These are phyloP conservation scores for Zaprionus ghesquierei DNA, from an alignment of 1,140 invertebrate species.

Conservation along the genomic window DNA sequence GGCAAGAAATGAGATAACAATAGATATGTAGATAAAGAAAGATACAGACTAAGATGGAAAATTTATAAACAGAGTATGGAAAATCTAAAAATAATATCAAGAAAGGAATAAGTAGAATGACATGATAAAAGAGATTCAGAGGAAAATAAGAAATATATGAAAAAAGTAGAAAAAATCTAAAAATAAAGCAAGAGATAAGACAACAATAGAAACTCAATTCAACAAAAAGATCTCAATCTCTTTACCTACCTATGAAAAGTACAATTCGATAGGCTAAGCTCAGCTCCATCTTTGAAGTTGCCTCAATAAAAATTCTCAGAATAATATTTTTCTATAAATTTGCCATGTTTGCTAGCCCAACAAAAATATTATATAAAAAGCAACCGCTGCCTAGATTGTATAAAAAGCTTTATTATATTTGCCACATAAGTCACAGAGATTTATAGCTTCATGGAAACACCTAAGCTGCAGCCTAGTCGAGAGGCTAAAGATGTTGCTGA, in stretches of 20 bases:
- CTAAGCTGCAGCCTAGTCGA: neutral
- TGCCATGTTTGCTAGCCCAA: too few relatives aligned
- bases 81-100: neutral
- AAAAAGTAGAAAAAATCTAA: neutral
- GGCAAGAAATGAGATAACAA: neutral
- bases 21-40: neutral
- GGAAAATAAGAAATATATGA: neutral
- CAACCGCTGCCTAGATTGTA: neutral
- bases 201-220: too few relatives aligned
- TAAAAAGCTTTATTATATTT: neutral
- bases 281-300: neutral
- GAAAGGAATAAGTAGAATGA: neutral
- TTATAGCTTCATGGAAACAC: neutral
- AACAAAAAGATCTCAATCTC: too few relatives aligned
- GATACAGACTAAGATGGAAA: neutral
- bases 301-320: neutral
- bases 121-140: neutral
- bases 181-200: neutral
- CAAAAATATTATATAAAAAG: neutral
- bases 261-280: neutral
- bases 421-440: neutral
- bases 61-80: neutral
- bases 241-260: too few relatives aligned
- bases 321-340: neutral
- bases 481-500: neutral